Conservation (phyloP, 2,797 vertebrate genomes). For the Heliangelus exortis region DNA sequence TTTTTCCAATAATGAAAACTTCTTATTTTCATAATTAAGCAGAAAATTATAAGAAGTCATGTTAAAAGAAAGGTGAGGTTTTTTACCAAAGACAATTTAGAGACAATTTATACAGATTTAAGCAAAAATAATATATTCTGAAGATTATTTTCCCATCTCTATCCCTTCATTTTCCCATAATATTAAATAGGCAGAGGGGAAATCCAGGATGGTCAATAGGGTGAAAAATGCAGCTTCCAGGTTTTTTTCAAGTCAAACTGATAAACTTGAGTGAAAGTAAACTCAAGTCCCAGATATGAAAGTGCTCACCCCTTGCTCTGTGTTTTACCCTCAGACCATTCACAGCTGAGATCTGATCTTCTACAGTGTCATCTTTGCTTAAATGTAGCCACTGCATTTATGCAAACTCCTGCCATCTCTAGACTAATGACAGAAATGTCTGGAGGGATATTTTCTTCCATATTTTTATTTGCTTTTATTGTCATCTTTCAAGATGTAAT, state of each 20-base stretch:
- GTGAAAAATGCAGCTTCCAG: background rate
- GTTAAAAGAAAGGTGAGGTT: background rate
- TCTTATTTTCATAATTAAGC: background rate
- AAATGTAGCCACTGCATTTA: background rate
- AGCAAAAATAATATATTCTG: background rate
- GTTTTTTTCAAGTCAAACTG: background rate
- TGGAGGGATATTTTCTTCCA: background rate
- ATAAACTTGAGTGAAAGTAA: background rate
- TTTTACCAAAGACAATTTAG: background rate
- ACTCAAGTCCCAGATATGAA: background rate
- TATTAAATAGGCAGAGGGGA: background rate
- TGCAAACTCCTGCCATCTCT: background rate
- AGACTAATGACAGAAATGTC: background rate
- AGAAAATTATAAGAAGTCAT: background rate
- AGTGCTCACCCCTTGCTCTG: background rate
- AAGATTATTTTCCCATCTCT: background rate
- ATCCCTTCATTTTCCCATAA: background rate
- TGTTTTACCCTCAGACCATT: background rate
- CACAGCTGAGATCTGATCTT: background rate
- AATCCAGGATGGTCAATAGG: background rate
- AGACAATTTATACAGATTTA: background rate
- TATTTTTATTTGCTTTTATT: background rate
- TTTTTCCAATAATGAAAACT: background rate
- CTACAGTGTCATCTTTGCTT: background rate
- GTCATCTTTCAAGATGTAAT: background rate